phyloP scores from a whole-genome alignment of 1,140 invertebrate species.

The Dysdera silvatica region DNA sequence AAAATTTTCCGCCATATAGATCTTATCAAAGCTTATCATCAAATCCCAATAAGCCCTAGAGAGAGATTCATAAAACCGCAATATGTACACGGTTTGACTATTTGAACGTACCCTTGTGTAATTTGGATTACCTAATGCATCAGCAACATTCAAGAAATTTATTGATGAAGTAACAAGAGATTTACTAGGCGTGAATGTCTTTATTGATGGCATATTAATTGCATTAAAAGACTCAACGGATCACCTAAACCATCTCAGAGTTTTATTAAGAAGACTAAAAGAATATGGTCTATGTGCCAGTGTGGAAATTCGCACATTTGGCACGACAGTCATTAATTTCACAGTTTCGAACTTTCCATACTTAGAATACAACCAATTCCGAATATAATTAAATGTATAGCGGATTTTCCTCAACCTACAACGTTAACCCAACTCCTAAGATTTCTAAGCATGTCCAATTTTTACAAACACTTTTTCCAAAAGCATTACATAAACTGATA shows the following conservation, averaged over 20 bases:
- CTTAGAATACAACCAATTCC: constrained; percentile 5
- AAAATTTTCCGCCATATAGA: too few relatives aligned
- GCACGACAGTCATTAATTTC: not conserved
- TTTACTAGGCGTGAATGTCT: not conserved
- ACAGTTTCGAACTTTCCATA: constrained; percentile 1
- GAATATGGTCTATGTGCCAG: constrained; percentile 36
- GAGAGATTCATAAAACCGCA: too few relatives aligned
- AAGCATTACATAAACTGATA: constrained; percentile 1
- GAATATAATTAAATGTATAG: constrained; percentile 7
- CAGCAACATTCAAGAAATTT: too few relatives aligned
- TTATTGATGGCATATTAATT: not conserved
- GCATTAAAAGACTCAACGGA: not conserved
- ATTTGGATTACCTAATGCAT: too few relatives aligned
- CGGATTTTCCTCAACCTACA: constrained; percentile 34
- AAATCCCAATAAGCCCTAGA: too few relatives aligned
- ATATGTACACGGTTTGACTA: too few relatives aligned
- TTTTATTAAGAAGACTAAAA: not conserved
- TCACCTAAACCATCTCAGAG: not conserved
- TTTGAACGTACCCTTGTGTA: too few relatives aligned
- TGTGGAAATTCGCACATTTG: constrained; percentile 22
- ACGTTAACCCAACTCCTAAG: constrained; percentile 38
- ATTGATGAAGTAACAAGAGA: too few relatives aligned
- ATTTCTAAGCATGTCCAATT: constrained; percentile 44
- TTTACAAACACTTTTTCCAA: constrained; percentile 35
- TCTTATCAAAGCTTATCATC: too few relatives aligned